Conservation (phyloP, 2,113 vertebrate genomes). For the Dolichallabes microphthalmus region DNA sequence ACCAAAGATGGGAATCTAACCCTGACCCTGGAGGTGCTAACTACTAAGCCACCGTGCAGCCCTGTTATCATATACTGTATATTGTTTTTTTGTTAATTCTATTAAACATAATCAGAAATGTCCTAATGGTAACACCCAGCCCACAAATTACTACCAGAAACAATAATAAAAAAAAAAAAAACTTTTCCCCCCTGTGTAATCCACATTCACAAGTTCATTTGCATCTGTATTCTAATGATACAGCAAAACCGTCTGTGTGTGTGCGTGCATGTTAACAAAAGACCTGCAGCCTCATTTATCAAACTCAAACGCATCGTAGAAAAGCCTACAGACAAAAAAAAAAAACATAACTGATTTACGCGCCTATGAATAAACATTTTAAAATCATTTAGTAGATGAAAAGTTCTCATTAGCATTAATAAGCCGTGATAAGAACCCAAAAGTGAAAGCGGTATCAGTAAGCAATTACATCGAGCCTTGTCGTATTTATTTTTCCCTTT, state of each 20-base stretch:
- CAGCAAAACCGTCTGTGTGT: not conserved
- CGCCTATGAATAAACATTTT: not conserved
- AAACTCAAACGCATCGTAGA: not conserved
- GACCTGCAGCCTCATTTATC: not conserved
- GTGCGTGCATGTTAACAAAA: not conserved
- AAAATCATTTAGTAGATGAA: not conserved
- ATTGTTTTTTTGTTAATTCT: not conserved
- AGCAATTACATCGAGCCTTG: not conserved
- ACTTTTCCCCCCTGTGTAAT: not conserved
- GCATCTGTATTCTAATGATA: not conserved
- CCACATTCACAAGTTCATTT: not conserved
- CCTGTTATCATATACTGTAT: no score
- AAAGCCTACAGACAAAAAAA: slow-evolving; percentile 5
- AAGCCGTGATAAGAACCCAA: not conserved
- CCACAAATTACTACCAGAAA: not conserved
- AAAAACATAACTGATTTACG: not conserved
- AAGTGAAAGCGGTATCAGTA: not conserved
- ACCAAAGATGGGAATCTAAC: no score
- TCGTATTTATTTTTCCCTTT: slow-evolving; percentile 7
- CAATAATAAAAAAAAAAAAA: not conserved
- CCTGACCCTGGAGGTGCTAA: no score
- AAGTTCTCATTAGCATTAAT: slow-evolving; percentile 19
- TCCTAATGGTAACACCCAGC: not conserved
- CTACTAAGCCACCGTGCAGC: no score
- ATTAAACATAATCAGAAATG: not conserved